A percentile compares a stretch with the other conserved stretches of the same genome.
Evolutionary conservation across 1,140 invertebrate species (phyloP).

Genomic region (Coenobita brevimanus): DNA sequence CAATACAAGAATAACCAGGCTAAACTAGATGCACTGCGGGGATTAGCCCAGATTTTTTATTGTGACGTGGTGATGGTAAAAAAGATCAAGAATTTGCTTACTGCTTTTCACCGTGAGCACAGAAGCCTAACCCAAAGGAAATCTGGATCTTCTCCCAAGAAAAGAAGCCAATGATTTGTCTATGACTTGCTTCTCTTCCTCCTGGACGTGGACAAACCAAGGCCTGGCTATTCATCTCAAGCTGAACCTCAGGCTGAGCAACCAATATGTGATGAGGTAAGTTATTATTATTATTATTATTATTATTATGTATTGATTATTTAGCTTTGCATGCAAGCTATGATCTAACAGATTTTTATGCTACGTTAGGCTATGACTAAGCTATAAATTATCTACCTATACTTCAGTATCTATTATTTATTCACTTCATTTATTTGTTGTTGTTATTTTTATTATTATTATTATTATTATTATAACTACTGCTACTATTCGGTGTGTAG

Average conservation of each 20-base stretch:
- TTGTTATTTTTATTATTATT: no score
- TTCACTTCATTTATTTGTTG: conserved; percentile 16
- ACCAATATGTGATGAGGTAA: conserved; percentile 25
- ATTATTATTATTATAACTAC: no score
- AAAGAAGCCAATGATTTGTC: conserved; percentile 21
- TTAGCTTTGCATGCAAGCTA: conserved; percentile 1
- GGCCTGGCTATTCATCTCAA: conserved; percentile 33
- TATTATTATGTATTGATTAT: no score
- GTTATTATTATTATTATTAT: conserved; percentile 29
- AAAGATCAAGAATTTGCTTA: conserved; percentile 41
- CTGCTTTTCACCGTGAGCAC: conserved; percentile 34
- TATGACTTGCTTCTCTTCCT: conserved; percentile 37
- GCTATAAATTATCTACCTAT: conserved; percentile 20
- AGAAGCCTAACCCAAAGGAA: conserved; percentile 28
- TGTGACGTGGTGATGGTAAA: no score
- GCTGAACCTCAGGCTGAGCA: conserved; percentile 38
- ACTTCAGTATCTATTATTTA: conserved; percentile 17
- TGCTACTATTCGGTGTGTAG: background rate
- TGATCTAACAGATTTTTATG: background rate
- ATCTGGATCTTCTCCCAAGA: conserved; percentile 34
- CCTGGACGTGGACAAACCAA: conserved; percentile 44
- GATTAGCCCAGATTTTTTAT: no score
- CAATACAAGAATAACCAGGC: no score
- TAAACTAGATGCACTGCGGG: no score
- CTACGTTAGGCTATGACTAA: background rate